These are phyloP conservation scores for Cydia amplana DNA, from an alignment of 1,140 invertebrate genomes.

Conservation along the genomic window DNA sequence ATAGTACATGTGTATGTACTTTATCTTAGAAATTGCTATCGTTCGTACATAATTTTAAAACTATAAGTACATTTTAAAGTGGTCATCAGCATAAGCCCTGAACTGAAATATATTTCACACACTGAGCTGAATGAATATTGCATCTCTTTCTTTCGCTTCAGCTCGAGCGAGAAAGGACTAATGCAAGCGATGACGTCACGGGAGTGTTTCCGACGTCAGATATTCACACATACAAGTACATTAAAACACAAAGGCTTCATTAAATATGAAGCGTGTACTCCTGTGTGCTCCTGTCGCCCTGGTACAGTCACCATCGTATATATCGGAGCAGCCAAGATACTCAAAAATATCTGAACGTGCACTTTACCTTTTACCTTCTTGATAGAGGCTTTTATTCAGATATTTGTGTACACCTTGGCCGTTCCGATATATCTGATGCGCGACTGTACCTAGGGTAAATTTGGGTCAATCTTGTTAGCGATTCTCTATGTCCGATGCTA, in stretches of 20 bases:
- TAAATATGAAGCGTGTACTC: not conserved
- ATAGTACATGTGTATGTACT: not conserved
- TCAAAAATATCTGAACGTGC: too few species aligned
- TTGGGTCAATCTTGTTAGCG: conserved; percentile 24
- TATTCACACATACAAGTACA: not conserved
- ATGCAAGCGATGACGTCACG: conserved; percentile 24
- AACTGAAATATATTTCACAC: not conserved
- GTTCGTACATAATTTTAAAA: not conserved
- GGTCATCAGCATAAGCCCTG: not conserved
- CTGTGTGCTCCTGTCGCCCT: not conserved
- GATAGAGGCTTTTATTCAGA: too few species aligned
- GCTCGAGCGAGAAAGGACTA: not conserved
- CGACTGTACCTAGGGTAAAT: not conserved
- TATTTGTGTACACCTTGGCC: too few species aligned
- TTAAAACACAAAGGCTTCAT: not conserved
- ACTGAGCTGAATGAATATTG: conserved; percentile 16
- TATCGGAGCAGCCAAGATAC: too few species aligned
- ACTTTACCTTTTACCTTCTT: too few species aligned
- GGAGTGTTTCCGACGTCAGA: not conserved
- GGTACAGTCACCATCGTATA: not conserved
- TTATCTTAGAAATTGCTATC: not conserved
- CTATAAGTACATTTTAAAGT: not conserved
- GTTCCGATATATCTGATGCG: too few species aligned
- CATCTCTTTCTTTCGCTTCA: not conserved
- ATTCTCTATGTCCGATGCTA: conserved; percentile 18